phyloP scores from a whole-genome alignment of 2,113 vertebrate species.

The Pterocles gutturalis region DNA sequence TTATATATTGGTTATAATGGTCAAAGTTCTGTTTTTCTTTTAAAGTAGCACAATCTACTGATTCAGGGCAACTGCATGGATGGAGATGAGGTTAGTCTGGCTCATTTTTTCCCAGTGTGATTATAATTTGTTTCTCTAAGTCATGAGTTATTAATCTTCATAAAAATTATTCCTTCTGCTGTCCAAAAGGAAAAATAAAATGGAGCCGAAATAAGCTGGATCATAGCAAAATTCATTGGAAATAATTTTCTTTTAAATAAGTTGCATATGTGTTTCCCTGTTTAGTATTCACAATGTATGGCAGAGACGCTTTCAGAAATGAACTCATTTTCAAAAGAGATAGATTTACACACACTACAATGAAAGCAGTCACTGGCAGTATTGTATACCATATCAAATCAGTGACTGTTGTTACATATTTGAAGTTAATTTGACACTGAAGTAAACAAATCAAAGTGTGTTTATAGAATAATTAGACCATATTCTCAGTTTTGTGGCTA shows the following conservation, averaged over 20 bases:
- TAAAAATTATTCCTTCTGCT: constrained; percentile 44
- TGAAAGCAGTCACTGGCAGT: constrained; percentile 41
- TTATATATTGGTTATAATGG: not conserved
- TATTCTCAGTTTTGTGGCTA: constrained; percentile 74
- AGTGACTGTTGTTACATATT: constrained; percentile 75
- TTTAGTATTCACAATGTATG: constrained; percentile 37
- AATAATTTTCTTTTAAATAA: constrained; percentile 76
- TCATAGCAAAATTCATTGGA: constrained; percentile 50
- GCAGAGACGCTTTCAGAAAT: constrained; percentile 50
- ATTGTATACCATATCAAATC: constrained; percentile 69
- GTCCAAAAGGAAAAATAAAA: constrained; percentile 40
- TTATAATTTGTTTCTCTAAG: constrained; percentile 41
- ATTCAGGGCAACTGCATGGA: not conserved
- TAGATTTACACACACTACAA: constrained; percentile 58
- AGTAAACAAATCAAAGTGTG: constrained; percentile 85
- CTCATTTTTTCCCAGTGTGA: constrained; percentile 5
- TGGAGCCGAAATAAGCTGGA: not conserved
- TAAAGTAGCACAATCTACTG: not conserved
- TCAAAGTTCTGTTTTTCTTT: not conserved
- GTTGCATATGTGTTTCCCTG: constrained; percentile 65
- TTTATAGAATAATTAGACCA: constrained; percentile 84
- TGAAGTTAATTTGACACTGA: constrained; percentile 84
- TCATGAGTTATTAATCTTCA: constrained; percentile 48
- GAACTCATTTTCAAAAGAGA: constrained; percentile 57
- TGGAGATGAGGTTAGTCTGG: constrained; percentile 9